A percentile compares a stretch with the other conserved stretches of the same genome.
These are phyloP conservation scores for Naso thynnoides DNA, from an alignment of 2,797 vertebrate genomes.

Conservation along the genomic window DNA sequence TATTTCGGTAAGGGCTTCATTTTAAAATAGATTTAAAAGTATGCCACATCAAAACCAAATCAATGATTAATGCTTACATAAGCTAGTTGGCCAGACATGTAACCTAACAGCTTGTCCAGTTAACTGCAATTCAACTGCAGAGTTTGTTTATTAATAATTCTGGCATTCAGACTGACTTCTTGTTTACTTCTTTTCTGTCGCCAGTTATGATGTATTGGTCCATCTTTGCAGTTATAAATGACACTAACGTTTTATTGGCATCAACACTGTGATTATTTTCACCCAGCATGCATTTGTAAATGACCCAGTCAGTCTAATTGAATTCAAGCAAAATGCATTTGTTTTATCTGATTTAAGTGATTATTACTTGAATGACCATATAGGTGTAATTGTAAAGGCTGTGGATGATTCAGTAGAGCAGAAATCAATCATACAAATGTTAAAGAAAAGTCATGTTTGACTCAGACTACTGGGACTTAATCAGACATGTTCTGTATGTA, in stretches of 20 bases:
- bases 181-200: conserved; percentile 23
- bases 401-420: neutral
- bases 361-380: conserved; percentile 16
- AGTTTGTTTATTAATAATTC: conserved; percentile 37
- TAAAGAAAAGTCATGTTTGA: conserved; percentile 3
- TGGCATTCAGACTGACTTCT: conserved; percentile 1
- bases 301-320: conserved; percentile 8
- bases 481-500: conserved; percentile 29
- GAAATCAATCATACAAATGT: conserved; percentile 5
- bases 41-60: conserved; percentile 12
- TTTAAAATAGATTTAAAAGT: conserved; percentile 26
- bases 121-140: conserved; percentile 17
- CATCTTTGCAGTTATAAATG: conserved; percentile 10
- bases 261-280: conserved; percentile 25
- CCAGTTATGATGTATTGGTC: conserved; percentile 6
- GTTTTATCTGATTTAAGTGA: conserved; percentile 2
- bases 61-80: conserved; percentile 28
- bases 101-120: conserved; percentile 31
- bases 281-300: conserved; percentile 28
- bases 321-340: conserved; percentile 25
- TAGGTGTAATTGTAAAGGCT: neutral
- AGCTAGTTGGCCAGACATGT: conserved; percentile 23
- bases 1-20: conserved; percentile 26
- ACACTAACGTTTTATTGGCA: conserved; percentile 15
- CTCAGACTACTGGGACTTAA: conserved; percentile 10